Conservation (phyloP, 1,140 invertebrate genomes). For the Catajapyx aquilonaris region DNA sequence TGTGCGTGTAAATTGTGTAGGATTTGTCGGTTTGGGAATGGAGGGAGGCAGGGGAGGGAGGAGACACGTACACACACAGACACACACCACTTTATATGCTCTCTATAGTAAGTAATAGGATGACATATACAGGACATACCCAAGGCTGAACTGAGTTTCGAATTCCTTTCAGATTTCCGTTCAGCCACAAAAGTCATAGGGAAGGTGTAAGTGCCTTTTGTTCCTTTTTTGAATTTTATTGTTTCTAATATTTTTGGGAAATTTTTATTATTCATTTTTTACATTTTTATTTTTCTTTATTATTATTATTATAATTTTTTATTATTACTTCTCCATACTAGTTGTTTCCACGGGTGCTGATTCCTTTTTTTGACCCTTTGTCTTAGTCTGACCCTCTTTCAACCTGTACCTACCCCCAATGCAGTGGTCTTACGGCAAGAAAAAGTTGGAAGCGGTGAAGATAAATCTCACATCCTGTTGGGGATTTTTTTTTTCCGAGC, state of each 20-base stretch:
- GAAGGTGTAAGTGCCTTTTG: slow-evolving; percentile 6
- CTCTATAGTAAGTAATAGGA: no score
- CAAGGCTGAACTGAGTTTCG: slow-evolving; percentile 1
- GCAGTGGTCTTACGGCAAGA: no score
- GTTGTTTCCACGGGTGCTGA: neutral
- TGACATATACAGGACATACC: neutral
- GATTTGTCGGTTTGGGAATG: no score
- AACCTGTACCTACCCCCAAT: no score
- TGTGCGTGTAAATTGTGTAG: no score
- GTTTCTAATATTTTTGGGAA: neutral
- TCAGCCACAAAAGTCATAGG: slow-evolving; percentile 3
- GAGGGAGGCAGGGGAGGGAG: no score
- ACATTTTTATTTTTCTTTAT: slow-evolving; percentile 1
- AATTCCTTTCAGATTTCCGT: slow-evolving; percentile 7
- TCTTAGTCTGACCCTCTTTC: neutral
- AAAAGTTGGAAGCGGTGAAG: no score
- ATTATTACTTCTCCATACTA: neutral
- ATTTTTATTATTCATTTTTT: slow-evolving; percentile 1
- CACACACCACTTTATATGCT: no score
- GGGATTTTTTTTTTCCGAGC: no score
- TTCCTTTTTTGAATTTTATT: slow-evolving; percentile 7
- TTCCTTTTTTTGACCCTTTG: neutral
- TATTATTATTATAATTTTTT: slow-evolving; percentile 1
- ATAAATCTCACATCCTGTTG: no score
- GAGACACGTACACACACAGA: no score